Base-by-base conservation (phyloP, 92 coral and sea anemone genomes). In the Actinostola sp. region DNA sequence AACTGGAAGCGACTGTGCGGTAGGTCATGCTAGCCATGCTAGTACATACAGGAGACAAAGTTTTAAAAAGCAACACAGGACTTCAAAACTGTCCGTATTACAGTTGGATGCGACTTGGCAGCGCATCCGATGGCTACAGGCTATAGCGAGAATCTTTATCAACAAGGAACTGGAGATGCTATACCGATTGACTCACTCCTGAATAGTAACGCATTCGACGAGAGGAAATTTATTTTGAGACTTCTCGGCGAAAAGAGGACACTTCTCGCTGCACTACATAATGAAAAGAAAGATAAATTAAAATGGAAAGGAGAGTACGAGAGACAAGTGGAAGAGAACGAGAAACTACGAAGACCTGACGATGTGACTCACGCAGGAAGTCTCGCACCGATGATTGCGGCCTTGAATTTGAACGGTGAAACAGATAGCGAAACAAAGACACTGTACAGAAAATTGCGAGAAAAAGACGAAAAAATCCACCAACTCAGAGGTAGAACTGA, bases 201-300 rank as follows among this genome's bases (percentile, higher is more conserved):
- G 21, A 24, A 17, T 53, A 35, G 26, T 46, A 27, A 38, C 36
- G 35, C 68, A 0, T 73, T 73, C 53, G 32, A 60, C 20, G 81
- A 75, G 41, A 36, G 81, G 26, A 73, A 75, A 34, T 55, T 75
- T 50, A 61, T 75, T 34, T 55, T 64, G 3, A 63, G 52, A 43
- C 50, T 75, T 48, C 66, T 75, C 3, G 42, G 61, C 52, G 81
- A 75, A 32, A 75, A 75, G 51, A 51, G 72, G 41, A 33, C 81
- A 5, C 51, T 75, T 9, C 61, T 75, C 14, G 72, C 61, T 51
- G 60, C 68, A 5, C 15, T 75, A 24, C 81, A 75, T 66, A 45
- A 66, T 31, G 81, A 75, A 43, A 75, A 66, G 46, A 75, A 75
- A 56, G 72, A 63, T 12, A 75, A 32, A 32, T 26, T 63, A 20